phyloP scores from a whole-genome alignment of 2,888 invertebrate genomes.

The Acrocyrtus sp. region DNA sequence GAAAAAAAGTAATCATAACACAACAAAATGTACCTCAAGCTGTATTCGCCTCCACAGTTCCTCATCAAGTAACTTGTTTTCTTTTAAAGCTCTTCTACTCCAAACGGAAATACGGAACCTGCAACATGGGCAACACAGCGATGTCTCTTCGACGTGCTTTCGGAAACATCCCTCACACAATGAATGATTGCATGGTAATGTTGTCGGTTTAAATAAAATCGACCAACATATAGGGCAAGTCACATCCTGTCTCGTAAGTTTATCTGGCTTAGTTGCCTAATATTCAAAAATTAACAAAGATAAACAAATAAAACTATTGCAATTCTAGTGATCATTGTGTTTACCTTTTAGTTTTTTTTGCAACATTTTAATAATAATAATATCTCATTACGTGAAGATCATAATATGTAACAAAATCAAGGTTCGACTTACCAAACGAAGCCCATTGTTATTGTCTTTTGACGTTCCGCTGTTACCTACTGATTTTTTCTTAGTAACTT shows the following conservation, averaged over 20 bases:
- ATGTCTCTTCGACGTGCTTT: constrained; percentile 80
- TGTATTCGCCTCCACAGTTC: constrained; percentile 66
- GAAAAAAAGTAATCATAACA: too few relatives aligned
- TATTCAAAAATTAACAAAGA: not conserved
- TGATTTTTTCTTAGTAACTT: too few relatives aligned
- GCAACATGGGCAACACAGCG: constrained; percentile 84
- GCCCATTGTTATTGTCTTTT: too few relatives aligned
- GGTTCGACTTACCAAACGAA: too few relatives aligned
- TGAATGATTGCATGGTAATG: constrained; percentile 83
- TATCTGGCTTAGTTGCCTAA: constrained; percentile 27
- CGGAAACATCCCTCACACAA: constrained; percentile 83
- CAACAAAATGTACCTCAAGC: constrained; percentile 51
- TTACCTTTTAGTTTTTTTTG: too few relatives aligned
- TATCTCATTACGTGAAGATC: too few relatives aligned
- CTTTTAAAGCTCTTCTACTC: constrained; percentile 79
- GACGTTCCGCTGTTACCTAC: too few relatives aligned
- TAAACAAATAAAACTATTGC: not conserved
- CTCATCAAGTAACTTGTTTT: constrained; percentile 75
- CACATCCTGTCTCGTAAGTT: constrained; percentile 72
- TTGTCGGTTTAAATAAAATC: constrained; percentile 83
- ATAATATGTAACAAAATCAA: too few relatives aligned
- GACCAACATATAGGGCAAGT: constrained; percentile 85
- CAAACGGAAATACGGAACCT: constrained; percentile 82
- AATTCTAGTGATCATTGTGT: too few relatives aligned
- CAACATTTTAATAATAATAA: too few relatives aligned